phyloP scores from a whole-genome alignment of 2,113 vertebrate species.

The Euleptes europaea region DNA sequence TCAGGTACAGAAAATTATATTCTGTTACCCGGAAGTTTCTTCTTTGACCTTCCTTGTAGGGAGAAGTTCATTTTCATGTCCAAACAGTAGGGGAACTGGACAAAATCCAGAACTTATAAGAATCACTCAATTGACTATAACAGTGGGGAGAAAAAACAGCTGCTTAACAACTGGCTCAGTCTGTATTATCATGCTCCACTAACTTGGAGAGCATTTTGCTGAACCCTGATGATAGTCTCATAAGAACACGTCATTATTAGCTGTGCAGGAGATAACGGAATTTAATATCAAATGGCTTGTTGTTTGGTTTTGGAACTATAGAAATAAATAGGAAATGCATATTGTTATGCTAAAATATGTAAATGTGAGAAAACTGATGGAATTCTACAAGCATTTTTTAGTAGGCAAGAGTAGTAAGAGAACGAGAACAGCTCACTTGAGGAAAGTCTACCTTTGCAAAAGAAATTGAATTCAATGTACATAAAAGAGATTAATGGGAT shows the following conservation, averaged over 20 bases:
- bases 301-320: slow-evolving; percentile 4
- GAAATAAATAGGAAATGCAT: not conserved
- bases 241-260: not conserved
- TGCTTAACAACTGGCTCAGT: not conserved
- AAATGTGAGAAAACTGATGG: slow-evolving; percentile 6
- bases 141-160: not conserved
- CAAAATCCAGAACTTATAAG: not conserved
- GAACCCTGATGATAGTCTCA: not conserved
- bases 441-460: not conserved
- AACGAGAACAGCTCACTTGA: accelerated
- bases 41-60: not conserved
- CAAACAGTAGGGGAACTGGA: not conserved
- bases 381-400: not conserved
- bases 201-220: not conserved
- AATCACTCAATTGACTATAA: not conserved
- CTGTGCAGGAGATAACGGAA: slow-evolving; percentile 12
- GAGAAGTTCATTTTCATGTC: not conserved
- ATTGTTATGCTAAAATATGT: not conserved
- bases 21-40: not conserved
- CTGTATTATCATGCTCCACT: not conserved
- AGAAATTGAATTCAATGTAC: not conserved
- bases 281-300: accelerated
- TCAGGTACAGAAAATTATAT: not conserved
- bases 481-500: not conserved
- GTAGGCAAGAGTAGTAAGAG: not conserved